phyloP scores from a whole-genome alignment of 2,113 vertebrate species.

The Podarcis raffonei region DNA sequence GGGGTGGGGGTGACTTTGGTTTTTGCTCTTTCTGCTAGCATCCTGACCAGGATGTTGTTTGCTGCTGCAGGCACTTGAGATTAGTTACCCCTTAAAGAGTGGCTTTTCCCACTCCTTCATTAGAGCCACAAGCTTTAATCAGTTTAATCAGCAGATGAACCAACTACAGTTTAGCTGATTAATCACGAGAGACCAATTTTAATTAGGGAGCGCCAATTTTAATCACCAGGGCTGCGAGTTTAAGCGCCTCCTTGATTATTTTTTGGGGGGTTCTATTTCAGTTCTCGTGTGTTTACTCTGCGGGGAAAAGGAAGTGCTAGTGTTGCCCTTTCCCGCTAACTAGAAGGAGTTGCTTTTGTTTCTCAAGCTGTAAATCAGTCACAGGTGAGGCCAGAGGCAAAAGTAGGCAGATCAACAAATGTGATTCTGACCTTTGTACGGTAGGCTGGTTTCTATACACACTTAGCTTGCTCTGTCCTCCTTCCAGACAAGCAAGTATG shows the following conservation, averaged over 20 bases:
- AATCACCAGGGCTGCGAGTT: background rate
- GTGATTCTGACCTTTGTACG: no score
- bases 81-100: rapidly evolving
- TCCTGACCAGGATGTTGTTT: background rate
- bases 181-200: background rate
- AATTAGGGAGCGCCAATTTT: background rate
- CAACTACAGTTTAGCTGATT: background rate
- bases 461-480: no score
- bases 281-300: background rate
- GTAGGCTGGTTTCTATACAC: no score
- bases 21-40: background rate
- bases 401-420: no score
- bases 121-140: background rate
- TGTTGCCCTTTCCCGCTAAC: background rate
- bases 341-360: background rate
- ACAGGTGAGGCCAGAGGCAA: no score
- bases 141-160: constrained; percentile 10
- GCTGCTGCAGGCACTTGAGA: background rate
- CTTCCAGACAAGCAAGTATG: no score
- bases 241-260: background rate
- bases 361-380: background rate
- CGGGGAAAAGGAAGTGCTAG: background rate
- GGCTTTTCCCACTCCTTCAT: background rate
- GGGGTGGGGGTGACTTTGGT: no score
- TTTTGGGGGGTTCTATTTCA: background rate